A percentile compares a stretch with the other conserved stretches of the same genome.
Conservation (phyloP, 2,113 vertebrate genomes). For the Ailurus styani region DNA sequence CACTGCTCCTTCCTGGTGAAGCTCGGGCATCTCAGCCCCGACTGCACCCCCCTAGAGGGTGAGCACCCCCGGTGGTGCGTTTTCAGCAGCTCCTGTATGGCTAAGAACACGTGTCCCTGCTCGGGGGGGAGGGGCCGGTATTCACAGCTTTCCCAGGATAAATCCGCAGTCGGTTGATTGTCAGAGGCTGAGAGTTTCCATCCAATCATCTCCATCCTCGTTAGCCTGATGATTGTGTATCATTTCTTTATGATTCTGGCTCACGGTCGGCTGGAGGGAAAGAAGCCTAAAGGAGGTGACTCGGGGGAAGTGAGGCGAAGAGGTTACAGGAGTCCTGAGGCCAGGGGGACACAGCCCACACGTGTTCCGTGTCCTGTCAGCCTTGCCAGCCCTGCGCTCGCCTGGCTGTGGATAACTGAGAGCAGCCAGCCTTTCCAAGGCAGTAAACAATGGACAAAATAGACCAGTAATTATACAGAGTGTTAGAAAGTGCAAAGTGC, state of each 20-base stretch:
- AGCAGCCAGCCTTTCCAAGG: neutral
- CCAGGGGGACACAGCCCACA: fast-evolving
- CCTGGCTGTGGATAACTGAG: fast-evolving
- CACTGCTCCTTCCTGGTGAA: neutral
- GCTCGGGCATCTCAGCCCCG: neutral
- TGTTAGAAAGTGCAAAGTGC: neutral
- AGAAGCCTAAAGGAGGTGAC: neutral
- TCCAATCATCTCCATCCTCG: neutral
- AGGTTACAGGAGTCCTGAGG: neutral
- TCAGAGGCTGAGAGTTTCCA: constrained; percentile 70
- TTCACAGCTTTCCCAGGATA: constrained; percentile 87
- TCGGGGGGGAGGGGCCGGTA: constrained; percentile 72
- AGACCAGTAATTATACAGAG: fast-evolving
- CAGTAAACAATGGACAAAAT: too few relatives aligned
- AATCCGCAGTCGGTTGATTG: constrained; percentile 84
- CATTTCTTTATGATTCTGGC: neutral
- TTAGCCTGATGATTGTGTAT: neutral
- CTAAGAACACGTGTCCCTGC: constrained; percentile 83
- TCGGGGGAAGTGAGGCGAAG: neutral
- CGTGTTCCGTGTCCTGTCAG: fast-evolving
- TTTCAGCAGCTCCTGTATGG: constrained; percentile 81
- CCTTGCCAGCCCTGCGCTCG: too few relatives aligned
- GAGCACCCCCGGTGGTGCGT: constrained; percentile 64
- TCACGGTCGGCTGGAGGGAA: constrained; percentile 58
- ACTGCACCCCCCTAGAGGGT: constrained; percentile 66